Base-by-base conservation (phyloP, 2,888 invertebrate species). In the Diachrysia chrysitis region DNA sequence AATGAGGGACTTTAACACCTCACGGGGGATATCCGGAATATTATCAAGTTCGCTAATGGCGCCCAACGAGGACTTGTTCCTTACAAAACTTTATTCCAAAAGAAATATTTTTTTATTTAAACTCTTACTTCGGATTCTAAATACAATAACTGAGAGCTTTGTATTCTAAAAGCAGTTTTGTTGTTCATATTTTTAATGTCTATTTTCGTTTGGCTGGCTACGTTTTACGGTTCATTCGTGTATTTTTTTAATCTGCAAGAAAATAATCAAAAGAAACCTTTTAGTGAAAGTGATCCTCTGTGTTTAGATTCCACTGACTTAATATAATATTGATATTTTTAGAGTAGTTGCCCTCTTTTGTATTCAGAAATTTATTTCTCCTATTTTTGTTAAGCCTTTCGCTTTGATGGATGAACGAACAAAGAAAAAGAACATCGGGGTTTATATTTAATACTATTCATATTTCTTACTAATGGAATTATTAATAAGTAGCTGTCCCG, bases 181-280 rank as follows among this genome's bases (percentile, higher is more conserved):
- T 68, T 54, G 10, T 16, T 5, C n/a, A 9, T 35, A 9, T 0
- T 1, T n/a, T 63, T 63, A 53, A 54, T 61, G 62, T 69, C 23
- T 25, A 17, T 63, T 71, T 63, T 66, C 51, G 62, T 56, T 63
- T 56, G 55, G 16, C 16, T 46, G 35, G 14, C 5, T 1, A 14
- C 4, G 23, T n/a, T 57, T 23, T 66, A 48, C 17, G 19, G 51
- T 19, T 61, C 56, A 53, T 64, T 48, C 19, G 12, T 71, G 16
- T 66, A 29, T 65, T 57, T 59, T 60, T 72, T 63, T 54, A 58
- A 63, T 66, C 48, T 21, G n/a, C 9, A 23, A 32, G 48, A 23
- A 69, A 62, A 48, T 59, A 61, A 76, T 66, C 55, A 69, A 70
- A 66, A 19, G n/a, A 17, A 56, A 57, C 17, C 53, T 51, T 71